Percentiles rank a stretch among this genome's conserved stretches.
Evolutionary conservation across 2,797 vertebrate genomes (phyloP).

Genomic region (Enteromius fasciolatus): DNA sequence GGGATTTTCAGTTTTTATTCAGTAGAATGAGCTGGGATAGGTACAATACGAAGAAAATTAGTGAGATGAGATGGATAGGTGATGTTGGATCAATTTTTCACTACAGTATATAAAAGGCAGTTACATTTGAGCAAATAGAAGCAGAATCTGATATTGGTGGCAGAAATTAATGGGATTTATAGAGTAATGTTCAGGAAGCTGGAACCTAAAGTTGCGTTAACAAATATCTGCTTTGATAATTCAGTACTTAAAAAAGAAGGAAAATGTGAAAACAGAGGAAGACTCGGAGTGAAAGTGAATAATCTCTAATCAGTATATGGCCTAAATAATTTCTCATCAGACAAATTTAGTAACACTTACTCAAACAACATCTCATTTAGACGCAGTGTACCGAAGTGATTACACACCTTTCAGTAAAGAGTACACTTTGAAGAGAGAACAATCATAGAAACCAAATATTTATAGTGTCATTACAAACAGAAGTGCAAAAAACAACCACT

Average conservation of each 20-base stretch:
- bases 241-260: background rate
- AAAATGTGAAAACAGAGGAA: background rate
- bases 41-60: slow-evolving; percentile 28
- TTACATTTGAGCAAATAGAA: slow-evolving; percentile 21
- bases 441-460: background rate
- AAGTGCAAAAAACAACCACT: slow-evolving; percentile 7
- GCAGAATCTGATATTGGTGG: background rate
- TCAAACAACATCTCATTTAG: background rate
- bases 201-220: background rate
- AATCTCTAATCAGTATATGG: background rate
- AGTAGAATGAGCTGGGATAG: slow-evolving; percentile 53
- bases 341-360: background rate
- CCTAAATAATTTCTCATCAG: background rate
- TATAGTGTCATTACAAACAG: slow-evolving; percentile 1
- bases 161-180: background rate
- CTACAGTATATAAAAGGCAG: slow-evolving; percentile 1
- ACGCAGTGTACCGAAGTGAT: background rate
- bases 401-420: background rate
- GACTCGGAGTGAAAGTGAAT: background rate
- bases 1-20: slow-evolving; percentile 56
- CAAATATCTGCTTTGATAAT: background rate
- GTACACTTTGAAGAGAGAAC: slow-evolving; percentile 8
- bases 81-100: slow-evolving; percentile 17
- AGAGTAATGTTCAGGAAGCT: background rate
- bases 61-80: slow-evolving; percentile 34